These are phyloP conservation scores for Halictus ligatus DNA, from an alignment of 2,888 invertebrate species.

Conservation along the genomic window DNA sequence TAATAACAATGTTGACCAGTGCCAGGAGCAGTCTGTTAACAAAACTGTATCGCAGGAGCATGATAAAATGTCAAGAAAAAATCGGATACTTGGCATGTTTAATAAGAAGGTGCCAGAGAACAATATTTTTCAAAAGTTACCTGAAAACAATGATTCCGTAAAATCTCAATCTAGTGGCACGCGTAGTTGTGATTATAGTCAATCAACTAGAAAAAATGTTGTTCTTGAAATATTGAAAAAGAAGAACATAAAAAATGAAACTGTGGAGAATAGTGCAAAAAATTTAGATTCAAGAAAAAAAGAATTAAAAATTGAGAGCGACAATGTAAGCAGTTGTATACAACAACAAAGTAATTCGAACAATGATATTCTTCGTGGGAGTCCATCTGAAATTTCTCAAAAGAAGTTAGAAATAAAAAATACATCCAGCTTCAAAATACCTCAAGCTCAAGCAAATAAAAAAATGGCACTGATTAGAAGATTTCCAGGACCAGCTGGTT, in stretches of 20 bases:
- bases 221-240: conserved; percentile 51
- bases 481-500: conserved; percentile 85
- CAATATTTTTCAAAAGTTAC: conserved; percentile 14
- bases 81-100: conserved; percentile 64
- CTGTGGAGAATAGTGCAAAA: conserved; percentile 15
- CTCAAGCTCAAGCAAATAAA: conserved; percentile 23
- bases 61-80: conserved; percentile 51
- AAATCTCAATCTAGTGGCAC: background rate
- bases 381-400: conserved; percentile 13
- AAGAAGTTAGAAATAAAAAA: conserved; percentile 29
- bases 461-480: conserved; percentile 78
- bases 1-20: background rate
- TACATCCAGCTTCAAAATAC: conserved; percentile 15
- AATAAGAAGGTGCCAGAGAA: conserved; percentile 37
- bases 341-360: background rate
- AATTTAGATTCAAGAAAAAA: background rate
- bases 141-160: background rate
- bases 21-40: background rate
- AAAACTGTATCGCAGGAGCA: background rate
- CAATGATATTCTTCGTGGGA: background rate
- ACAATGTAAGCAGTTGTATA: background rate
- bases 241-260: conserved; percentile 18
- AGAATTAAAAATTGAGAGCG: background rate
- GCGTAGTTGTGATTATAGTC: background rate
- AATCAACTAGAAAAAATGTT: conserved; percentile 37